phyloP scores from a whole-genome alignment of 2,113 vertebrate genomes.

The Corythornis vintsioides region DNA sequence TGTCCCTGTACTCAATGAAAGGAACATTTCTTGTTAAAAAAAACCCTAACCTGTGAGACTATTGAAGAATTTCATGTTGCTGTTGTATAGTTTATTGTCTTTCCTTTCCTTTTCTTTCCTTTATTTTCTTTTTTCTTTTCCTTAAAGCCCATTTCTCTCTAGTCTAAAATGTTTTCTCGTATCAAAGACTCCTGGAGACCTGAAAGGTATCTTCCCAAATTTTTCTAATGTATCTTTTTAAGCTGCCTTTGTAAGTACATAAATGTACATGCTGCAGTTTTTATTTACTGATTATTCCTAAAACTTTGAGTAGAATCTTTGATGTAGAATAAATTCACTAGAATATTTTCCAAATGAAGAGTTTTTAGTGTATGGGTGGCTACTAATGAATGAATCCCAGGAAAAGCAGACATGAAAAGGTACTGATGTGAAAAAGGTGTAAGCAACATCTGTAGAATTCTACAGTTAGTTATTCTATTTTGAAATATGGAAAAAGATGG shows the following conservation, averaged over 20 bases:
- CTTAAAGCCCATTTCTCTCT: background rate
- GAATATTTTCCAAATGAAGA: background rate
- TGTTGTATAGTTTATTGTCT: background rate
- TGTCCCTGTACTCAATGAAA: background rate
- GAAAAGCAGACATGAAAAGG: background rate
- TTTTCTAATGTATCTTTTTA: background rate
- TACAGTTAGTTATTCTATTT: background rate
- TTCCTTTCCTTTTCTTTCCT: background rate
- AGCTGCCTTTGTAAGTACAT: background rate
- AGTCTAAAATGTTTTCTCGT: background rate
- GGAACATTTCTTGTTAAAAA: background rate
- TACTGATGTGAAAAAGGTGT: background rate
- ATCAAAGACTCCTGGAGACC: background rate
- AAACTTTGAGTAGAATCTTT: slow-evolving; percentile 27
- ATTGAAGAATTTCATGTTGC: background rate
- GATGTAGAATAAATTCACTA: slow-evolving; percentile 22
- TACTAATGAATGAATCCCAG: background rate
- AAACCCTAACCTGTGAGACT: background rate
- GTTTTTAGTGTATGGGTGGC: background rate
- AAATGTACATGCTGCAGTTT: slow-evolving; percentile 14
- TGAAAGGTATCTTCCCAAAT: slow-evolving; percentile 28
- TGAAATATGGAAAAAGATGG: background rate
- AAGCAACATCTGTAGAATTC: background rate
- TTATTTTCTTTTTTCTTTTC: background rate
- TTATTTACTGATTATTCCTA: slow-evolving; percentile 32